phyloP scores from a whole-genome alignment of 2,113 vertebrate genomes.

The Cacatua alba region DNA sequence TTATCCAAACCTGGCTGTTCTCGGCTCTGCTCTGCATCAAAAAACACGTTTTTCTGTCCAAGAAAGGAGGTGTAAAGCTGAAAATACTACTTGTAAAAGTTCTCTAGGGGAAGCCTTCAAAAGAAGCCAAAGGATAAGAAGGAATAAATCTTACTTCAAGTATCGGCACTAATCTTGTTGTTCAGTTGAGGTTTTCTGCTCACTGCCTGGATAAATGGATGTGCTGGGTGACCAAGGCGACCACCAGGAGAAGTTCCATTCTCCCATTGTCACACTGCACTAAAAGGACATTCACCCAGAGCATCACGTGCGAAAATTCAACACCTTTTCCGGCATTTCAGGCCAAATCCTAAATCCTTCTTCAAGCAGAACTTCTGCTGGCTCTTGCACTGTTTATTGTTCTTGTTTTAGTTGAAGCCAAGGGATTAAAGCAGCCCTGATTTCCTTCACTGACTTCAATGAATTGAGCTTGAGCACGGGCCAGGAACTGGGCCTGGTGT shows the following conservation, averaged over 20 bases:
- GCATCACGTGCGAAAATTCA: not conserved
- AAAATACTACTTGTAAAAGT: not conserved
- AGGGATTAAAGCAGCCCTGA: conserved; percentile 14
- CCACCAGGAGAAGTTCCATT: not conserved
- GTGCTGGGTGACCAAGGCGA: not conserved
- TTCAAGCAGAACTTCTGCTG: not conserved
- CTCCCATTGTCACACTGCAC: not conserved
- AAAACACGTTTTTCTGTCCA: not conserved
- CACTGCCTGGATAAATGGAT: not conserved
- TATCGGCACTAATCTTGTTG: not conserved
- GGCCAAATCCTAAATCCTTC: not conserved
- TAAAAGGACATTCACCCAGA: not conserved
- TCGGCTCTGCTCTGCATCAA: not conserved
- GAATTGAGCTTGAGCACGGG: not conserved
- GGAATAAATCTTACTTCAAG: not conserved
- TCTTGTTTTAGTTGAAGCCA: not conserved
- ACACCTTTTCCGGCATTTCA: not conserved
- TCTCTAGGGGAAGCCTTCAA: not conserved
- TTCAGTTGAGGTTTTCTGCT: not conserved
- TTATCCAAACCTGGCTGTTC: not conserved
- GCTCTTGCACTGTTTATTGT: conserved; percentile 4
- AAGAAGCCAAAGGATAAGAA: not conserved
- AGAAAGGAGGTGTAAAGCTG: not conserved
- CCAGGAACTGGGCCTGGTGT: not conserved
- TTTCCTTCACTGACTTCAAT: conserved; percentile 33